phyloP scores from a whole-genome alignment of 2,888 invertebrate species.

The Xanthia icteritia region DNA sequence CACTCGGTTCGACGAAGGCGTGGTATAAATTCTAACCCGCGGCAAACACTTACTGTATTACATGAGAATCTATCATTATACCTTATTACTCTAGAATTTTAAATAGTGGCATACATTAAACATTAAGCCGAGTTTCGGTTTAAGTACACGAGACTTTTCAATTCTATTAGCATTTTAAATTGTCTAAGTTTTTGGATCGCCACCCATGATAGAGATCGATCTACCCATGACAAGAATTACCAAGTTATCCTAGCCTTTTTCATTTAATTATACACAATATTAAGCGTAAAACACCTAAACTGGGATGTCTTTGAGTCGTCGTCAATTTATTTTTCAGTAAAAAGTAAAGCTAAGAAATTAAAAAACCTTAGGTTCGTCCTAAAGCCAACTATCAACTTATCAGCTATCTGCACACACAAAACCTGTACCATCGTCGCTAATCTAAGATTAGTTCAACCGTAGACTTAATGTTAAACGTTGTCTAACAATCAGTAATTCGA shows the following conservation, averaged over 20 bases:
- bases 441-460: constrained; percentile 51
- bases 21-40: constrained; percentile 72
- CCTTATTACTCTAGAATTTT: constrained; percentile 62
- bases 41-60: constrained; percentile 67
- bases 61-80: constrained; percentile 73
- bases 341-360: background rate
- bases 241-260: background rate
- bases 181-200: constrained; percentile 11
- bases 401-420: constrained; percentile 14
- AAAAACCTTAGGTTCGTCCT: constrained; percentile 7
- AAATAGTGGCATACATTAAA: constrained; percentile 45
- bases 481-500: constrained; percentile 61
- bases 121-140: constrained; percentile 23
- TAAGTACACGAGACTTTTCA: constrained; percentile 34
- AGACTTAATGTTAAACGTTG: constrained; percentile 49
- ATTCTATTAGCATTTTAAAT: constrained; percentile 47
- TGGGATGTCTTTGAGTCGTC: too few species aligned
- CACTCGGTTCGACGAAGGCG: constrained; percentile 69
- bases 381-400: constrained; percentile 11
- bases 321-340: background rate
- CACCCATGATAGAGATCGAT: background rate
- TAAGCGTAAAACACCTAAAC: background rate
- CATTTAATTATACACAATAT: background rate
- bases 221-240: background rate
- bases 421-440: constrained; percentile 48